Percentiles rank a stretch among this genome's conserved stretches.
These are phyloP conservation scores for Acanthosepion pharaonis DNA, from an alignment of 2,888 invertebrate species.

Conservation along the genomic window DNA sequence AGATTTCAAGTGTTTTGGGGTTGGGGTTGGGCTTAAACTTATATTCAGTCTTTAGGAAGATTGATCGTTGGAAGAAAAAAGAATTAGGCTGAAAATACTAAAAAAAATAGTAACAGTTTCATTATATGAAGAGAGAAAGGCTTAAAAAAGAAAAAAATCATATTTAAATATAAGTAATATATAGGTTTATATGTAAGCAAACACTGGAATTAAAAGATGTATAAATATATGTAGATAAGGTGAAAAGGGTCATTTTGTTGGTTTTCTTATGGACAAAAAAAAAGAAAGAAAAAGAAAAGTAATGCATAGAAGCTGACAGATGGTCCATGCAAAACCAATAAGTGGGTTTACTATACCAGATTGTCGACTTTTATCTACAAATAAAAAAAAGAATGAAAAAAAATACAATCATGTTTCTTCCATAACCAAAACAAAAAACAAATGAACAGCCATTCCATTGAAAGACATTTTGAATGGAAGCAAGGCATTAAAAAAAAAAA, in stretches of 20 bases:
- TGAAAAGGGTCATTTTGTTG: not conserved
- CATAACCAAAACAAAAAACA: not conserved
- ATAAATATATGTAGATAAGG: not conserved
- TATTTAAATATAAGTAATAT: not conserved
- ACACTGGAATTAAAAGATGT: not conserved
- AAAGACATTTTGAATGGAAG: conserved; percentile 37
- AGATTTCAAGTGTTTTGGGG: not conserved
- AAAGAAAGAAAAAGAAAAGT: not conserved
- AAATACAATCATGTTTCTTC: conserved; percentile 36
- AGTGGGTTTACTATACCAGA: conserved; percentile 41
- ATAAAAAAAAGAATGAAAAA: conserved; percentile 41
- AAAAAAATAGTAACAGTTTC: not conserved
- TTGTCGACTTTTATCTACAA: conserved; percentile 45
- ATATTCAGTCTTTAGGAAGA: not conserved
- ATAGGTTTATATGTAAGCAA: not conserved
- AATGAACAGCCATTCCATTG: conserved; percentile 12
- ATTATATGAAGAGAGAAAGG: not conserved
- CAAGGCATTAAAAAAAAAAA: not conserved
- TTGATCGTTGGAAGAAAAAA: not conserved
- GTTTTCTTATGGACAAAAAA: not conserved
- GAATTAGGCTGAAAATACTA: not conserved
- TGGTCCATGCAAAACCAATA: conserved; percentile 45
- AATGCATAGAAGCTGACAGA: conserved; percentile 45
- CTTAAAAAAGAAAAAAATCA: not conserved
- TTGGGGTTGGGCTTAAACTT: not conserved